Evolutionary conservation across 2,797 vertebrate species (phyloP).

Genomic region (Moxostoma hubbsi): DNA sequence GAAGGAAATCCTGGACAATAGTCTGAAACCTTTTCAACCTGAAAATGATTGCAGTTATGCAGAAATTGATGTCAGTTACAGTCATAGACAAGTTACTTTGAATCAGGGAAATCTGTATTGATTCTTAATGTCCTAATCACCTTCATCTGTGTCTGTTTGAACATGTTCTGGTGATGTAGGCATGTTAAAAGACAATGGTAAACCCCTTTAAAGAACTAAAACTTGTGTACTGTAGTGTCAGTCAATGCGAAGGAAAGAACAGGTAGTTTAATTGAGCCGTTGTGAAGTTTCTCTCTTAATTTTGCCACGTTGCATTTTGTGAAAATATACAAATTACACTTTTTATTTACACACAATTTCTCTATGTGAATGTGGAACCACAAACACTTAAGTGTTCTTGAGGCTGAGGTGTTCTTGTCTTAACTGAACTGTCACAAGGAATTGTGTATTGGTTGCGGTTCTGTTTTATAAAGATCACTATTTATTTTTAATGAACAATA

Average conservation of each 20-base stretch:
- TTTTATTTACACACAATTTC: no score
- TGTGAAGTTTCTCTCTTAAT: slow-evolving; percentile 1
- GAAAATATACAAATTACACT: slow-evolving; percentile 2
- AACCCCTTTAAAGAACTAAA: not conserved
- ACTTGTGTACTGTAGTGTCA: slow-evolving; percentile 14
- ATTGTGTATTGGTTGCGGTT: slow-evolving; percentile 32
- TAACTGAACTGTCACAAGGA: slow-evolving; percentile 25
- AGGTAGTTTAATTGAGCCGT: slow-evolving; percentile 13
- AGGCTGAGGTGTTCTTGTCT: not conserved
- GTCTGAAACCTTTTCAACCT: slow-evolving; percentile 63
- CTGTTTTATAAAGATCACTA: slow-evolving; percentile 31
- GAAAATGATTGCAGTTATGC: slow-evolving; percentile 53
- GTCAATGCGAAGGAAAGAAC: not conserved
- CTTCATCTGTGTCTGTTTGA: slow-evolving; percentile 30
- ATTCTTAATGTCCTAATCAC: slow-evolving; percentile 4
- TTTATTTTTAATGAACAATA: slow-evolving; percentile 15
- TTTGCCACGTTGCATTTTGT: slow-evolving; percentile 20
- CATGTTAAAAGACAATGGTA: slow-evolving; percentile 23
- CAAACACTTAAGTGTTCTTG: slow-evolving; percentile 6
- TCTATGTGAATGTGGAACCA: slow-evolving; percentile 24
- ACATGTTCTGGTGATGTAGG: slow-evolving; percentile 32
- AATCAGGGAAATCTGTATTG: slow-evolving; percentile 35
- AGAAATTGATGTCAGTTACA: slow-evolving; percentile 55
- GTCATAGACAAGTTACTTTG: slow-evolving; percentile 51
- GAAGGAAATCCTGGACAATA: slow-evolving; percentile 66